Base-by-base conservation (phyloP, 1,140 invertebrate species). In the Harlomillsia oculata region DNA sequence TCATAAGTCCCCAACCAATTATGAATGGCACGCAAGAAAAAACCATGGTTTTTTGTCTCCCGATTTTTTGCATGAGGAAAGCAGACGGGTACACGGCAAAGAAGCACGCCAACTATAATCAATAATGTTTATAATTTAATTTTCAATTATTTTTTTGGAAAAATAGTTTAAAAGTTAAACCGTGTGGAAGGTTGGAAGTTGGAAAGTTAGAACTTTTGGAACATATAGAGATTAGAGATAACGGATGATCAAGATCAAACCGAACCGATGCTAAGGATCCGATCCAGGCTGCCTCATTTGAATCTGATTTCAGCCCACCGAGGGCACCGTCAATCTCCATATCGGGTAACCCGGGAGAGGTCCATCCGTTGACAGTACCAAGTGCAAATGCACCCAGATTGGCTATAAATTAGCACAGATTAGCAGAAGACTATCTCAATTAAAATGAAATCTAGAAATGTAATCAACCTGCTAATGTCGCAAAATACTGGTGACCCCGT, bases 361-460 rank as follows among this genome's bases (percentile, higher is more conserved):
- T 25, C 48, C 48, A 50, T 14, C 34, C 48, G 18, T 50, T 50
- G 14, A 39, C 23, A 5, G 39, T 21, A 16, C 48, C 48, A 1
- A 50, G 23, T 25, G 30, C 23, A 50, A 50, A 50, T 50, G 28
- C 48, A 25, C 48, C 48, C 5, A 50, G 34, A 13, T 18, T 37
- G 3, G 48, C 48, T 50, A 16, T 21, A 26, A 50, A 34, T 48
- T 18, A 18, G 29, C 28, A 11, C 41, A 32, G n/a, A n/a, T n/a
- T n/a, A n/a, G n/a, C n/a, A n/a, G n/a, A n/a, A n/a, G n/a, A n/a
- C n/a, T n/a, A n/a, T n/a, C n/a, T n/a, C n/a, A n/a, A n/a, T n/a
- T n/a, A n/a, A n/a, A n/a, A n/a, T n/a, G n/a, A n/a, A n/a, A n/a
- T n/a, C n/a, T n/a, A n/a, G n/a, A n/a, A n/a, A n/a, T n/a, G n/a